phyloP scores from a whole-genome alignment of 2,888 invertebrate species.

The Pterobdella sp. region DNA sequence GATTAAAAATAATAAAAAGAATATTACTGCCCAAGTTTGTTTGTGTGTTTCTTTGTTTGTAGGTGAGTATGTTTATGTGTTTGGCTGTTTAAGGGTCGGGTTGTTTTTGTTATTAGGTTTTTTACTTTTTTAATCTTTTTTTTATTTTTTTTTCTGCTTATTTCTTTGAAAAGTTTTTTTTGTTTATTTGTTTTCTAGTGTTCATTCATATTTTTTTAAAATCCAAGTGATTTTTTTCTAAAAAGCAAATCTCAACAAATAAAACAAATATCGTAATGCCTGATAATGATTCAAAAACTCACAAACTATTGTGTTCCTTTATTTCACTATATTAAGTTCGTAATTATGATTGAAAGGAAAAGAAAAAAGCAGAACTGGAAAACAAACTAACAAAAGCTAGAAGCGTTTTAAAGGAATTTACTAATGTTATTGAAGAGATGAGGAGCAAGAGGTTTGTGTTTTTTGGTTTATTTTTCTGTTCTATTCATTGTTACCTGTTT shows the following conservation, averaged over 20 bases:
- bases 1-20: conserved; percentile 44
- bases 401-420: conserved; percentile 75
- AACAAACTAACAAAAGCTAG: conserved; percentile 72
- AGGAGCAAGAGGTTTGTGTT: conserved; percentile 50
- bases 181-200: not conserved
- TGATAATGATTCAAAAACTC: too few species aligned
- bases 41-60: not conserved
- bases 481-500: not conserved
- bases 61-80: too few species aligned
- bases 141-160: not conserved
- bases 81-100: too few species aligned
- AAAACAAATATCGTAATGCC: too few species aligned
- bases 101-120: too few species aligned
- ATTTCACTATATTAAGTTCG: not conserved
- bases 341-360: conserved; percentile 54
- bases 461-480: conserved; percentile 48
- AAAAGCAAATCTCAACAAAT: too few species aligned
- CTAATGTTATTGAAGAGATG: conserved; percentile 92
- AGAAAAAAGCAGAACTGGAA: conserved; percentile 69
- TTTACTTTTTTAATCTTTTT: not conserved
- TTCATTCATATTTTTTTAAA: conserved; percentile 1
- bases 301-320: not conserved
- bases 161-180: not conserved
- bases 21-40: conserved; percentile 51
- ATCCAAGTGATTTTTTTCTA: too few species aligned